Evolutionary conservation across 2,888 invertebrate genomes (phyloP), one percentile per base, ranked within the genome.

Genomic region (Slavum lentiscoides): DNA sequence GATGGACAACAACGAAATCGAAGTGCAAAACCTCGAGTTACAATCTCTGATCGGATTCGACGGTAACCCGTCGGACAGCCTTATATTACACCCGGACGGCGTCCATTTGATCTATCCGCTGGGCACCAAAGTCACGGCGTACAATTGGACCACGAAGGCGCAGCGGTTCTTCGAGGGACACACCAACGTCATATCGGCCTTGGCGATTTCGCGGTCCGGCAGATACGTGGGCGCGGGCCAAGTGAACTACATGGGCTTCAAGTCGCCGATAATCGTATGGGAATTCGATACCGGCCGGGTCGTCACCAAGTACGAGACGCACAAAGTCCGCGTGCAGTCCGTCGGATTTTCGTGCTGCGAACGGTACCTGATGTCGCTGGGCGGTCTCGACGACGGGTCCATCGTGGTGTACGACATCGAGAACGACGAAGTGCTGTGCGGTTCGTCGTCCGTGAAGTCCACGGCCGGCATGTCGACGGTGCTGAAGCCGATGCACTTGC

Each of bases 381-480:
- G 97, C 0, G 97, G 97, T 0, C 90, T 93, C 82, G 97, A 97
- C 87, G 96, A 96, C 86, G 94, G 95, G 49, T 92, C 92, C 83
- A 90, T 96, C 61, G 92, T 96, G 61, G 91, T 97, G 2, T 97
- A 94, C 91, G 92, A 96, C 86, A 89, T 95, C 83, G 87, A 88
- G 59, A 89, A 88, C 1, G 87, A 86, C 81, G 85, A 86, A 77
- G 86, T 87, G 7, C 85, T 90, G 43, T 89, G 89, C 83, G 89
- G 89, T 1, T 37, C 70, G 23, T 64, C 87, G 66, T 90, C 90
- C 13, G 89, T 92, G 83, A 90, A 90, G 11, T 90, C 91, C 75
- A 92, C 92, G 66, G 91, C 92, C 0, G 95, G 95, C 0, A 90
- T 91, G 84, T 92, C 93, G 0, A 86, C 89, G 70, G 89, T 89